These are phyloP conservation scores for Astropecten irregularis DNA, from an alignment of 53 echinoderm and acorn worm genomes.

Conservation along the genomic window DNA sequence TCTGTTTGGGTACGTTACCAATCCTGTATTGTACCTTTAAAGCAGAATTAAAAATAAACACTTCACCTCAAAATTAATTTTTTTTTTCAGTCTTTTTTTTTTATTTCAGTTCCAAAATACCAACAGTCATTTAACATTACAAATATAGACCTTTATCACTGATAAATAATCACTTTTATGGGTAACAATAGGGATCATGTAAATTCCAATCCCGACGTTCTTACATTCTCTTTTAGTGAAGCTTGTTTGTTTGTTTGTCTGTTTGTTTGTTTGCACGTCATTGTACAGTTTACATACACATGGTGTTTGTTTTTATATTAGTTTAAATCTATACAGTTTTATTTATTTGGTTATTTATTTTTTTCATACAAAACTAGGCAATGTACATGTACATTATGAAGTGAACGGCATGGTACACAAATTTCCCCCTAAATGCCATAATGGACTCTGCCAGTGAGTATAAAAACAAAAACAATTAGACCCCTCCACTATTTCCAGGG, in stretches of 20 bases:
- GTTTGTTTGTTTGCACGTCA: constrained; percentile 24
- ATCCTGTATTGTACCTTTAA: too few species aligned
- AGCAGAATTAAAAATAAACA: too few species aligned
- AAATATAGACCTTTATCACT: constrained; percentile 52
- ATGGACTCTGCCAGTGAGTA: constrained; percentile 11
- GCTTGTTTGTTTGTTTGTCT: background rate
- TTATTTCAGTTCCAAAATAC: constrained; percentile 57
- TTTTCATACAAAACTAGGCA: constrained; percentile 39
- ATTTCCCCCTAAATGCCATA: constrained; percentile 12
- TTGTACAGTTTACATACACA: constrained; percentile 53
- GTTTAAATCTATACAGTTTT: constrained; percentile 25
- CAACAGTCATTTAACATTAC: constrained; percentile 45
- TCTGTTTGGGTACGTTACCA: too few species aligned
- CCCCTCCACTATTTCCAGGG: constrained; percentile 13
- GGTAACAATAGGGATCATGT: constrained; percentile 7
- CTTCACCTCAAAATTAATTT: too few species aligned
- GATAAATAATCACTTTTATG: constrained; percentile 39
- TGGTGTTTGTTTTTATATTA: background rate
- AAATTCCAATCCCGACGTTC: background rate
- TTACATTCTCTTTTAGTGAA: constrained; percentile 8
- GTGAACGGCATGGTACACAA: constrained; percentile 10
- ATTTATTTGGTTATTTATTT: background rate
- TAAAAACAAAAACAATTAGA: background rate
- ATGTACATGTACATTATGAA: constrained; percentile 48
- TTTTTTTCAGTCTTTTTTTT: constrained; percentile 4